Base-by-base conservation (phyloP, 2,888 invertebrate genomes). In the Luffia ferchaultella region DNA sequence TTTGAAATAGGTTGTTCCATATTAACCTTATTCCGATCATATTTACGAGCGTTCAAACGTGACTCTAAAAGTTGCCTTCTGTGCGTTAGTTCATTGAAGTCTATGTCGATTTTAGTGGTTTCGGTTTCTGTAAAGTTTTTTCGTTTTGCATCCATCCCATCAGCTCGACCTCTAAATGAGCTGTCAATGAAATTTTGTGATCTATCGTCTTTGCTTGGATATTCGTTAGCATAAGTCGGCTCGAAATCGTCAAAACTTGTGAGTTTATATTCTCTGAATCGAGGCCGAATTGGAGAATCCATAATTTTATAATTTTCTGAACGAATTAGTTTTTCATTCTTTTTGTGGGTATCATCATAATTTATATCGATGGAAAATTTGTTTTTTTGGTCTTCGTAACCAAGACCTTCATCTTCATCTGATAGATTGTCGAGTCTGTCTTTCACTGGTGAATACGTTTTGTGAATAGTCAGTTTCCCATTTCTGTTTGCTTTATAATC, bases 331-430 rank as follows among this genome's bases (percentile, higher is more conserved):
- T 70, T 72, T 45, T 85, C 84, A 48, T 85, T 84, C 67, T 76
- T 60, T 74, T 84, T 82, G 52, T 85, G 80, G 47, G 82, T 76
- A 56, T 86, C 85, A 48, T 78, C 73, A 54, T 73, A 73, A 53
- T 65, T 66, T 50, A 64, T 70, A 50, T 73, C 72, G 30, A 68
- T 65, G 2, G 67, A 58, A 57, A 72, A 67, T 57, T 79, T 78
- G 50, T 83, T 73, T 49, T 79, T 76, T 54, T 64, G 67, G 55
- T 88, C 88, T 64, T 93, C 92, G 51, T 90, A 88, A 1, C 92
- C 92, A n/a, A 92, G 71, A 0, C 92, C 92, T 69, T 93, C 93
- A 58, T 92, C 93, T 65, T 92, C 93, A 65, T 93, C 93, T 12
- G 92, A 92, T 51, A 88, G 83, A 51, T 87, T 86, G 9, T 73